Evolutionary conservation across 2,888 invertebrate genomes (phyloP), one percentile per base, ranked within the genome.

Genomic region (Germaria angustata): DNA sequence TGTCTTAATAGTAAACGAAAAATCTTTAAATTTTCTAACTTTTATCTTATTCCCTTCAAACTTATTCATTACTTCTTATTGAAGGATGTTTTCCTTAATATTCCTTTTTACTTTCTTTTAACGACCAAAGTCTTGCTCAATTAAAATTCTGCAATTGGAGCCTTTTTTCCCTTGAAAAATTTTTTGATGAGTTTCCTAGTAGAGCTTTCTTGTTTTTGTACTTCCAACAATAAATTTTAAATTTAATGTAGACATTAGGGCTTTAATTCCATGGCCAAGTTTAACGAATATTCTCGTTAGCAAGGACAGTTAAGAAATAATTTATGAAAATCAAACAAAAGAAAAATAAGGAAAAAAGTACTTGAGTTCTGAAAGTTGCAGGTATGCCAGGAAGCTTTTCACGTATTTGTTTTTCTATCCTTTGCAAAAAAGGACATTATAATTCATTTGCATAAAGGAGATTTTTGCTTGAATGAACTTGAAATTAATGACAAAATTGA

Each of bases 391-490:
- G 7, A 41, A 44, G 11, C 17, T 41, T 17, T 28, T 1, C 9
- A 28, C 39, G 51, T 51, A 17, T 63, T 79, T 41, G n/a, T 53
- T 63, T 15, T 55, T 22, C 6, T 15, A 15, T 49, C 36, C 32
- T 6, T 28, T 5, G 9, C 5, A 53, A 15, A 41, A 13, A 44
- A 77, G 15, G 69, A 59, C 34, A 59, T 63, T 73, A 76, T 68
- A 79, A 79, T 79, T 76, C 66, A 79, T 82, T 82, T 82, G 69
- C 82, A 66, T 78, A 79, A 75, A 75, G n/a, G 36, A 73, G 34
- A 39, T 75, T 79, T 61, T 71, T 59, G 69, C 75, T 79, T 79
- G 79, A 82, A 69, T 75, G 75, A 75, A 75, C 79, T 79, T 61
- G n/a, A 61, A 82, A 79, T 82, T 76, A 82, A 71, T 76, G 75